A percentile compares a stretch with the other conserved stretches of the same genome.
Evolutionary conservation across 2,888 invertebrate genomes (phyloP).

Genomic region (Pollenia angustigena): DNA sequence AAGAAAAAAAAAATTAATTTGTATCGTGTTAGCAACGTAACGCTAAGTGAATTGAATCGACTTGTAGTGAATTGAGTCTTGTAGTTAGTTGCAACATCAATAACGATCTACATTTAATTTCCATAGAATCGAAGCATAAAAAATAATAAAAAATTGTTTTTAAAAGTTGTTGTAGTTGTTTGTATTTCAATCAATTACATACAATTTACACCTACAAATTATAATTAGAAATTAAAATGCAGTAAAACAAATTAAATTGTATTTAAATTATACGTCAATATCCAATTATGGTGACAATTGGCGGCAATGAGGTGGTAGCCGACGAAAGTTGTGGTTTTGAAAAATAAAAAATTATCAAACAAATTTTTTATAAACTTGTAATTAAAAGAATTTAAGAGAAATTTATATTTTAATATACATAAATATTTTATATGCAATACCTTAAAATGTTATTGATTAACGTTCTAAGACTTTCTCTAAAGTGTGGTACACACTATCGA

Average conservation of each 20-base stretch:
- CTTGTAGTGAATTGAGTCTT: not conserved
- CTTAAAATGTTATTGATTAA: too few relatives aligned
- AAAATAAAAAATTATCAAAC: not conserved
- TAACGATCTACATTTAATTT: slow-evolving; percentile 68
- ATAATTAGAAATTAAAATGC: slow-evolving; percentile 51
- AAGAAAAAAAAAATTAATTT: not conserved
- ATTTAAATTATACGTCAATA: slow-evolving; percentile 28
- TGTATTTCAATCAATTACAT: slow-evolving; percentile 52
- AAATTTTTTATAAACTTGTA: too few relatives aligned
- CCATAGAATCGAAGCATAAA: slow-evolving; percentile 40
- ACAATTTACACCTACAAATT: slow-evolving; percentile 61
- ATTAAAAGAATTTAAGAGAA: not conserved
- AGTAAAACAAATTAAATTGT: slow-evolving; percentile 52
- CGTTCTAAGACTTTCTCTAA: too few relatives aligned
- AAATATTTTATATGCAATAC: too few relatives aligned
- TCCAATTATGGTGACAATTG: slow-evolving; percentile 27
- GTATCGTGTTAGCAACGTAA: slow-evolving; percentile 16
- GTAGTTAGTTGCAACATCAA: slow-evolving; percentile 37
- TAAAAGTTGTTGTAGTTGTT: slow-evolving; percentile 30
- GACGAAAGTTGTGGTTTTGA: not conserved
- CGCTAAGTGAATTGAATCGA: not conserved
- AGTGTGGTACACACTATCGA: too few relatives aligned
- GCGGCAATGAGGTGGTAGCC: not conserved
- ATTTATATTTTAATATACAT: too few relatives aligned
- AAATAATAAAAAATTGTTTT: slow-evolving; percentile 9